phyloP scores from a whole-genome alignment of 2,888 invertebrate species.

The Laothoe populi region DNA sequence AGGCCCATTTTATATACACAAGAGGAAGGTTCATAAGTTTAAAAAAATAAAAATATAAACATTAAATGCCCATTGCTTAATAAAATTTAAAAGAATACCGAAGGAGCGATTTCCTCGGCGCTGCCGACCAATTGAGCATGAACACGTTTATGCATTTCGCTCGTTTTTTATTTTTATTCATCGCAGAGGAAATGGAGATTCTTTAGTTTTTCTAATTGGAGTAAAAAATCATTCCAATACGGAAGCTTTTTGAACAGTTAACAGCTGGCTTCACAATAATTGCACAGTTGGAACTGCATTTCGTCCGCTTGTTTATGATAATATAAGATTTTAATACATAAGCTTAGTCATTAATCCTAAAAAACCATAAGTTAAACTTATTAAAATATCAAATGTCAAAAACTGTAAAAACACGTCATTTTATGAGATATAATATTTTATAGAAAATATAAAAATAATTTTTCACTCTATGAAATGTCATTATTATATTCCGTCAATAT shows the following conservation, averaged over 20 bases:
- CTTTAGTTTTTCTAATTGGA: constrained; percentile 54
- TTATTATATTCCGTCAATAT: too few species aligned
- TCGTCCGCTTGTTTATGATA: background rate
- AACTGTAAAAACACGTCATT: too few species aligned
- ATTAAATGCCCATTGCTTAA: constrained; percentile 31
- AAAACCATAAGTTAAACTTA: too few species aligned
- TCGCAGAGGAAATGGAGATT: constrained; percentile 49
- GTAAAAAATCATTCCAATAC: constrained; percentile 48
- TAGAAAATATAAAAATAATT: too few species aligned
- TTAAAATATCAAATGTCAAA: too few species aligned
- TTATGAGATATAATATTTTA: too few species aligned
- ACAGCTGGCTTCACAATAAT: constrained; percentile 20
- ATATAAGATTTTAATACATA: background rate
- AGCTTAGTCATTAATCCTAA: too few species aligned
- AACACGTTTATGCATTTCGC: constrained; percentile 58
- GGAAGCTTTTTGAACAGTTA: constrained; percentile 30
- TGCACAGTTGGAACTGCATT: background rate
- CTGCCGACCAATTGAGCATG: constrained; percentile 54
- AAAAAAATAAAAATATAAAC: constrained; percentile 11
- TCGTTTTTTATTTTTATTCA: constrained; percentile 49
- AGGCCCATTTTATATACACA: too few species aligned
- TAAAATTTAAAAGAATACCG: constrained; percentile 55
- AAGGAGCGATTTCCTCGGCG: constrained; percentile 55
- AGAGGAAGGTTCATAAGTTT: background rate
- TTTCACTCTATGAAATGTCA: too few species aligned